Evolutionary conservation across 2,797 vertebrate species (phyloP).

Genomic region (Fistularia tabacaria): DNA sequence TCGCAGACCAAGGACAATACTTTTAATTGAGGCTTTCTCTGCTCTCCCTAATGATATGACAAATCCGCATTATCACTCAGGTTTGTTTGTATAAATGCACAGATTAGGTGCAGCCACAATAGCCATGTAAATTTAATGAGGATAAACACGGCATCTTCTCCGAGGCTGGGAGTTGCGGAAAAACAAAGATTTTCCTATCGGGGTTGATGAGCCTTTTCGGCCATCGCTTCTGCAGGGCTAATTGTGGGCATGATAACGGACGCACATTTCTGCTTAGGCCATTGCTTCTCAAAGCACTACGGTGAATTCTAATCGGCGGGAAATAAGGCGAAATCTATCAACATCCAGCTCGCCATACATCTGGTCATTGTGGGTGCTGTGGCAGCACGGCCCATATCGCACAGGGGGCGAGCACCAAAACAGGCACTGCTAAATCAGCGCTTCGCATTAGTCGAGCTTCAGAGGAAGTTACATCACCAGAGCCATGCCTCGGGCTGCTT

Average conservation of each 20-base stretch:
- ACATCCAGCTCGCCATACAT: constrained; percentile 39
- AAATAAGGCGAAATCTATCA: constrained; percentile 50
- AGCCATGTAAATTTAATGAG: constrained; percentile 62
- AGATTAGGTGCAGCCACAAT: constrained; percentile 53
- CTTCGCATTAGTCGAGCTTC: constrained; percentile 67
- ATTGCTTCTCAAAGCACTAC: constrained; percentile 51
- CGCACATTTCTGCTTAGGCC: constrained; percentile 44
- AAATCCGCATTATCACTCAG: constrained; percentile 49
- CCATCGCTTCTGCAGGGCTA: constrained; percentile 44
- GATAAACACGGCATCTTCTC: constrained; percentile 48
- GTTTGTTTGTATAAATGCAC: constrained; percentile 64
- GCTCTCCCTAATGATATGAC: constrained; percentile 40
- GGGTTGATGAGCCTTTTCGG: constrained; percentile 60
- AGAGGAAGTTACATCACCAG: constrained; percentile 72
- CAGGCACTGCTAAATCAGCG: constrained; percentile 61
- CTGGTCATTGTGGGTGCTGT: constrained; percentile 48
- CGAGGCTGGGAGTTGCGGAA: constrained; percentile 40
- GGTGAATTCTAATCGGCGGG: constrained; percentile 57
- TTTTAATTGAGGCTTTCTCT: constrained; percentile 43
- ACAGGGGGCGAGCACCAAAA: constrained; percentile 58
- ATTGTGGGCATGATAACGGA: constrained; percentile 55
- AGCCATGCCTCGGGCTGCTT: constrained; percentile 58
- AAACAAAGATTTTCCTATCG: constrained; percentile 52
- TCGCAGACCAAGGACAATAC: constrained; percentile 28
- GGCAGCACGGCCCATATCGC: constrained; percentile 53